phyloP scores from a whole-genome alignment of 2,888 invertebrate species.

The Nephrocerus scutellatus region DNA sequence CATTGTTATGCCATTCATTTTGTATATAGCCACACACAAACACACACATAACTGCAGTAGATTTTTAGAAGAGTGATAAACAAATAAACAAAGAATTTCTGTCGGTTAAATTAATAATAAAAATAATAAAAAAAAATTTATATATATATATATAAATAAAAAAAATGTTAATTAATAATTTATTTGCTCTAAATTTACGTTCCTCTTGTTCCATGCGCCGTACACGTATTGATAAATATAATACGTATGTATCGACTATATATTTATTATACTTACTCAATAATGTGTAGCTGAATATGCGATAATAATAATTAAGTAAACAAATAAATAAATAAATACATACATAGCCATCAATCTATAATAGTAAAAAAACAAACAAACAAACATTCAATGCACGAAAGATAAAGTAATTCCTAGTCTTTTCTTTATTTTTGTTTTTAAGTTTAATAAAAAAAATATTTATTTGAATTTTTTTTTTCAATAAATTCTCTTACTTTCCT shows the following conservation, averaged over 20 bases:
- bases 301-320: background rate
- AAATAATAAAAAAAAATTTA: constrained; percentile 23
- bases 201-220: too few species aligned
- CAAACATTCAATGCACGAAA: background rate
- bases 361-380: background rate
- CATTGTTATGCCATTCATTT: background rate
- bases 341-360: too few species aligned
- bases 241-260: too few species aligned
- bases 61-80: background rate
- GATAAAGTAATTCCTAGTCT: constrained; percentile 1
- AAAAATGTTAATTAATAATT: constrained; percentile 9
- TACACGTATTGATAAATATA: too few species aligned
- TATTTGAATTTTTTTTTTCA: constrained; percentile 3
- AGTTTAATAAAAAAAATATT: background rate
- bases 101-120: constrained; percentile 6
- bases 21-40: background rate
- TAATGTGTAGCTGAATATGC: too few species aligned
- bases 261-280: too few species aligned
- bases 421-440: constrained; percentile 1
- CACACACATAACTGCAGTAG: background rate
- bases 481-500: background rate
- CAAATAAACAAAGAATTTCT: constrained; percentile 5
- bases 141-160: constrained; percentile 9
- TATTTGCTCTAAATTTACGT: too few species aligned
- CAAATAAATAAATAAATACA: constrained; percentile 1